These are phyloP conservation scores for Erebia epiphron DNA, from an alignment of 2,888 invertebrate species.

Conservation along the genomic window DNA sequence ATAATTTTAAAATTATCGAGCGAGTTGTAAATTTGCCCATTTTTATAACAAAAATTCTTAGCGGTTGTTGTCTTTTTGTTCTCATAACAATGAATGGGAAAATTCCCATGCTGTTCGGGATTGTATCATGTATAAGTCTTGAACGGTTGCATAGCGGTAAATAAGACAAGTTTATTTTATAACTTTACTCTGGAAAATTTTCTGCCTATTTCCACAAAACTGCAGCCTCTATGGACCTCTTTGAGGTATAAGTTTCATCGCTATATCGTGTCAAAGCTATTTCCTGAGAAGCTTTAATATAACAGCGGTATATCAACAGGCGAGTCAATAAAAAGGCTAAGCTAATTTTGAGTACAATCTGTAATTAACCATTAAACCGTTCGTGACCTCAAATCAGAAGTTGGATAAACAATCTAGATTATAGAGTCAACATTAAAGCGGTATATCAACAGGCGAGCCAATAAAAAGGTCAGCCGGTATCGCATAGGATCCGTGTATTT, in stretches of 20 bases:
- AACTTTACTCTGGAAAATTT: background rate
- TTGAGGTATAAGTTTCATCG: no score
- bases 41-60: slow-evolving; percentile 8
- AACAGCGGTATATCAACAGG: background rate
- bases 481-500: slow-evolving; percentile 62
- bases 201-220: background rate
- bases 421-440: background rate
- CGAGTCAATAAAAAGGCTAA: background rate
- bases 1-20: background rate
- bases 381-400: slow-evolving; percentile 6
- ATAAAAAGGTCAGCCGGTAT: slow-evolving; percentile 67
- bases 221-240: no score
- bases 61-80: slow-evolving; percentile 12
- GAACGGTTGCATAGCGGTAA: background rate
- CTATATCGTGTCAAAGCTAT: no score
- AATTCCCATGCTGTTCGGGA: slow-evolving; percentile 27
- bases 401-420: slow-evolving; percentile 13
- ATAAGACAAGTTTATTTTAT: background rate
- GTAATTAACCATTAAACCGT: background rate
- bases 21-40: background rate
- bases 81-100: slow-evolving; percentile 18
- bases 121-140: slow-evolving; percentile 7
- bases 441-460: slow-evolving; percentile 41
- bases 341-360: no score
- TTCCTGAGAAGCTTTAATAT: background rate